Percentiles rank a stretch among this genome's conserved stretches.
Conservation (phyloP, 2,113 vertebrate species). For the Aplodontia rufa region DNA sequence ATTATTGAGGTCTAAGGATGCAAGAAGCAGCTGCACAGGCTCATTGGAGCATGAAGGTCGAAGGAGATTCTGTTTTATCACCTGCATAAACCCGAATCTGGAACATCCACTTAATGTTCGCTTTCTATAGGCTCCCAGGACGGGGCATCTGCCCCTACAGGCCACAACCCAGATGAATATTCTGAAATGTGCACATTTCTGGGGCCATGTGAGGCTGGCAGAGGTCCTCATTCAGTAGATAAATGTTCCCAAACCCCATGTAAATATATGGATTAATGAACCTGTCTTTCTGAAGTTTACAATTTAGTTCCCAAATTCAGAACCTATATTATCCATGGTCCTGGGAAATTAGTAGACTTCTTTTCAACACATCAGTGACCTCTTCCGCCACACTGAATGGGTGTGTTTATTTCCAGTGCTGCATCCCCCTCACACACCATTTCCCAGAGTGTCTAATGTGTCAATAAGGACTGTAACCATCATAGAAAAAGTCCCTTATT, state of each 20-base stretch:
- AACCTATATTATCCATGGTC: not conserved
- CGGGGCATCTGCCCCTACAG: not conserved
- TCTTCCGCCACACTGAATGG: not conserved
- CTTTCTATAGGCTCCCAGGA: not conserved
- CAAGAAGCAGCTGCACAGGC: not conserved
- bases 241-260: not conserved
- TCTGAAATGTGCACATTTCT: not conserved
- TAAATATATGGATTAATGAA: not conserved
- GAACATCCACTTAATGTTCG: not conserved
- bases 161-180: not conserved
- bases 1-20: not conserved
- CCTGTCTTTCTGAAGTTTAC: not conserved
- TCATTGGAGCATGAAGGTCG: not conserved
- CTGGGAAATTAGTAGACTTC: not conserved
- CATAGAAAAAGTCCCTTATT: not conserved
- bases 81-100: not conserved
- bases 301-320: not conserved
- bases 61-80: not conserved
- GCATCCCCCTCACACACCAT: fast-evolving
- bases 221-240: not conserved
- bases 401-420: not conserved
- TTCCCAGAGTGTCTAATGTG: not conserved
- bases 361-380: not conserved
- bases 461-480: not conserved
- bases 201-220: not conserved